Evolutionary conservation across 2,113 vertebrate species (phyloP).

Genomic region (Aviceda subcristata): DNA sequence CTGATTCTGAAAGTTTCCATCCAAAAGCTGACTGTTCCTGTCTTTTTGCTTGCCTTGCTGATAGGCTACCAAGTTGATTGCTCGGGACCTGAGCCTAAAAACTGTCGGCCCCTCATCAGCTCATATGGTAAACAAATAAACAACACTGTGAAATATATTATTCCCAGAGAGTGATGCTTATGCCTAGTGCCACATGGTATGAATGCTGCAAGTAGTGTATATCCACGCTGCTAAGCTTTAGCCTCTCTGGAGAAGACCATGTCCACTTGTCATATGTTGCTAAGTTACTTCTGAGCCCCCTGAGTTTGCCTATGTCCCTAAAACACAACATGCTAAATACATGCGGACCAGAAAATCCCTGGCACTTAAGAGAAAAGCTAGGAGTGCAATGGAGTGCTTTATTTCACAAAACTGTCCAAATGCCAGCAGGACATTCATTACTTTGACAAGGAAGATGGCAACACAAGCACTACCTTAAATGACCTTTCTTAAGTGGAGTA

Average conservation of each 20-base stretch:
- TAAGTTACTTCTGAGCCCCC: neutral
- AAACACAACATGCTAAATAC: neutral
- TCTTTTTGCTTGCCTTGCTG: rapidly evolving
- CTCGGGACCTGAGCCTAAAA: neutral
- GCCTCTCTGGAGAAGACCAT: neutral
- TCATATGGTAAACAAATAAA: neutral
- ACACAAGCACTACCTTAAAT: neutral
- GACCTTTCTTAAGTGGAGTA: neutral
- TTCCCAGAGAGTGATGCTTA: neutral
- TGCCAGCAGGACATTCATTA: neutral
- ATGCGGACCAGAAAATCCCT: neutral
- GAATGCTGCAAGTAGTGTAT: neutral
- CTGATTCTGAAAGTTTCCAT: neutral
- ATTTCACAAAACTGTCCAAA: neutral
- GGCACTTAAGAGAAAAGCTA: neutral
- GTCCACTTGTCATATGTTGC: neutral
- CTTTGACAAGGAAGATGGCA: neutral
- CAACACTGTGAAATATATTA: neutral
- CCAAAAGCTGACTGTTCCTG: neutral
- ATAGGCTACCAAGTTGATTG: neutral
- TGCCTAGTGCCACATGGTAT: neutral
- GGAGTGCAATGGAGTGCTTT: neutral
- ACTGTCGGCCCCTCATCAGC: neutral
- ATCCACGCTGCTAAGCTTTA: neutral
- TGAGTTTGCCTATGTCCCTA: neutral